phyloP scores from a whole-genome alignment of 2,113 vertebrate genomes.

The Ivindomyrus marchei region DNA sequence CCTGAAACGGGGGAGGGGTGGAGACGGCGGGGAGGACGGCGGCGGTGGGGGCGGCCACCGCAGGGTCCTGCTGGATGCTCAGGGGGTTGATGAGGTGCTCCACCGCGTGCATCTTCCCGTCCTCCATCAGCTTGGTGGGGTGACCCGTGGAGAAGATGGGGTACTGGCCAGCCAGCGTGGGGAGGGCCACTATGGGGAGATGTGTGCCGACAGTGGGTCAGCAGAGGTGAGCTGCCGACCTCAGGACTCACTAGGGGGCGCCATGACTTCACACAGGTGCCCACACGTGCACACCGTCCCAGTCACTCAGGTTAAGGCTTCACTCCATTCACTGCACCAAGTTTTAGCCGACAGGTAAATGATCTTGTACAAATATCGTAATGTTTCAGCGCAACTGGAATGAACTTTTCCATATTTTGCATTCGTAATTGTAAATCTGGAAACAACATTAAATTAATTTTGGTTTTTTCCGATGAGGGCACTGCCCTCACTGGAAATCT shows the following conservation, averaged over 20 bases:
- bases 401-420: background rate
- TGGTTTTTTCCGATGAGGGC: background rate
- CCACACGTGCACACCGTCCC: background rate
- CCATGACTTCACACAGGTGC: background rate
- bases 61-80: slow-evolving; percentile 80
- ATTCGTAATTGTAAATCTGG: background rate
- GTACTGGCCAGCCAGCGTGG: slow-evolving; percentile 80
- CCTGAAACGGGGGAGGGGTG: slow-evolving; percentile 93
- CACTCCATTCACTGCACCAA: background rate
- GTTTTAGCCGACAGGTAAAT: background rate
- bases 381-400: background rate
- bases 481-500: background rate
- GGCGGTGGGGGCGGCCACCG: slow-evolving; percentile 50
- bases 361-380: background rate
- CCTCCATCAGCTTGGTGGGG: slow-evolving; percentile 83
- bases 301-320: background rate
- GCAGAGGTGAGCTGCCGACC: background rate
- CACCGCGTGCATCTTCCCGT: slow-evolving; percentile 84
- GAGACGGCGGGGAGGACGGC: slow-evolving; percentile 80
- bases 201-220: slow-evolving; percentile 5
- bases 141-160: slow-evolving; percentile 81
- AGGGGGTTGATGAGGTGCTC: slow-evolving; percentile 94
- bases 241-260: slow-evolving; percentile 11
- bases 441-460: background rate
- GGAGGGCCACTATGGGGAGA: slow-evolving; percentile 76